Evolutionary conservation across 1,140 invertebrate species (phyloP), one percentile per base, ranked within the genome.

Genomic region (Aleiodes sp.): DNA sequence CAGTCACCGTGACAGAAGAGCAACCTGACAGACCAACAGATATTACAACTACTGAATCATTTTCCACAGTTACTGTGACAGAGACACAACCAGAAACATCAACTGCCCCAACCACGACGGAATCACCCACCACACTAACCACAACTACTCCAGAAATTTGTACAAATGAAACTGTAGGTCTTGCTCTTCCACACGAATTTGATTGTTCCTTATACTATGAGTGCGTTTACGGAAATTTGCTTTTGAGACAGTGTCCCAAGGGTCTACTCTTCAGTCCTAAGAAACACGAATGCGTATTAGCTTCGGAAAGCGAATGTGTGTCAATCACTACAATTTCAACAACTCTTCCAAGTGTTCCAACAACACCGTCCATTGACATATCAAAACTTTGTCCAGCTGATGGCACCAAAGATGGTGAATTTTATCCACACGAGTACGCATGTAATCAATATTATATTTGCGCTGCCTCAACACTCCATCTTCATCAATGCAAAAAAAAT

Each of bases 401-500:
- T 9, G 43, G 39, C 57, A 64, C 29, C 9, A 57, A 70, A 2
- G 10, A 21, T 19, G 56, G 12, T 26, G 29, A 1, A n/a, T 69
- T 56, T 39, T 77, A 29, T 71, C 67, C 24, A 10, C 2, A 71
- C 21, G 67, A 75, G 6, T 67, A 33, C 29, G 14, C 69, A 0
- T 87, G 85, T 37, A 7, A 28, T 0, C n/a, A 65, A 0, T 87
- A 80, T 61, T 86, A 79, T 68, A n/a, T 68, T 8, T 88, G 87
- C 66, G 52, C 56, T 19, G 10, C 19, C 2, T 16, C 75, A 26
- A 69, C 35, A 19, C 70, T 78, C 2, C 68, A 64, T 46, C 71
- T 84, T 19, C 71, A 78, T 10, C 41, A 52, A 0, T 79, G 78
- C 61, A 68, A 72, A n/a, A 4, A 14, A 14, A 73, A 68, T 10